phyloP scores from a whole-genome alignment of 2,888 invertebrate species.

The Adelognathus sp. region DNA sequence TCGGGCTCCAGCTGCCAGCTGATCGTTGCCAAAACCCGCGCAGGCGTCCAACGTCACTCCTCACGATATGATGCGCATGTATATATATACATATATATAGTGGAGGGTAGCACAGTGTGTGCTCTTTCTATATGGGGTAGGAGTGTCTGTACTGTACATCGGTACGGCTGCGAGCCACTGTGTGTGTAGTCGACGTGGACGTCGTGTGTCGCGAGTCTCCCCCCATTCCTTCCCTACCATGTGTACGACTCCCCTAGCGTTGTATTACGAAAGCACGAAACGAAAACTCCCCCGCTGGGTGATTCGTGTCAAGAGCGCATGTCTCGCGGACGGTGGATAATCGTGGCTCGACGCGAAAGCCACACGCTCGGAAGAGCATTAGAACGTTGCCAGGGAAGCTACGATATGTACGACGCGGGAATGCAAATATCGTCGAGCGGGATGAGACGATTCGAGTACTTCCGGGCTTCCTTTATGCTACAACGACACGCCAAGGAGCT shows the following conservation, averaged over 20 bases:
- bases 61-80: too few species aligned
- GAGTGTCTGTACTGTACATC: not conserved
- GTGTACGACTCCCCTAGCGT: not conserved
- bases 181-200: not conserved
- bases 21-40: slow-evolving; percentile 78
- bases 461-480: too few species aligned
- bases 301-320: not conserved
- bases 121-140: not conserved
- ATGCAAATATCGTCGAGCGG: too few species aligned
- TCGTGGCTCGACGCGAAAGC: too few species aligned
- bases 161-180: not conserved
- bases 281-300: not conserved
- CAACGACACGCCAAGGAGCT: too few species aligned
- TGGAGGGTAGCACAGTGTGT: not conserved
- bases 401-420: too few species aligned
- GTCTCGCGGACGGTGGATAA: not conserved
- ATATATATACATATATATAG: too few species aligned
- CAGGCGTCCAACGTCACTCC: slow-evolving; percentile 70
- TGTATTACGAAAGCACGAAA: not conserved
- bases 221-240: not conserved
- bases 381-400: too few species aligned
- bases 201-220: slow-evolving; percentile 35
- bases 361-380: too few species aligned
- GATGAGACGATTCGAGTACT: too few species aligned
- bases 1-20: slow-evolving; percentile 72